These are phyloP conservation scores for Prochilodus magdalenae DNA, from an alignment of 2,113 vertebrate genomes.

Conservation along the genomic window DNA sequence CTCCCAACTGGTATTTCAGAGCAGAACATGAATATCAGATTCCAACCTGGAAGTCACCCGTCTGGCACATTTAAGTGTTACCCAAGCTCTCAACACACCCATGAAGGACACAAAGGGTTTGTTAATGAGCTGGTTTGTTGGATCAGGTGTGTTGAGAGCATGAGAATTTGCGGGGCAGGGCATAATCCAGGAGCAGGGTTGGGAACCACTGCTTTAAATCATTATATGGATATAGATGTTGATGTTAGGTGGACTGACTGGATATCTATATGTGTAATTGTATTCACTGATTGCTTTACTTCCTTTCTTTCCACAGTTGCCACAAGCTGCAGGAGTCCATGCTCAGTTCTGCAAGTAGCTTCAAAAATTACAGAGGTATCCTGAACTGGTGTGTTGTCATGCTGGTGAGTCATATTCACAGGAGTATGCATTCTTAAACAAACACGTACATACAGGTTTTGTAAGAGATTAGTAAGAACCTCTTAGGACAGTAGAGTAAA, in stretches of 20 bases:
- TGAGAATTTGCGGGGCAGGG: no score
- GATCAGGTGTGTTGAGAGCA: no score
- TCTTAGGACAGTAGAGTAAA: background rate
- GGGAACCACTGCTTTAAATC: background rate
- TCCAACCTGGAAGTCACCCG: no score
- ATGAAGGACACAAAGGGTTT: background rate
- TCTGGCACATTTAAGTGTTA: no score
- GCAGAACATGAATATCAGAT: no score
- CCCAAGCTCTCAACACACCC: no score
- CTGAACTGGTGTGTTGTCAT: constrained; percentile 96
- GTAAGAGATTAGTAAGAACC: background rate
- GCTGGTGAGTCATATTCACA: constrained; percentile 83
- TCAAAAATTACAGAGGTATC: constrained; percentile 90
- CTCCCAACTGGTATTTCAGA: no score
- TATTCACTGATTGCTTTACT: constrained; percentile 4
- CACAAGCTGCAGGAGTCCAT: constrained; percentile 86
- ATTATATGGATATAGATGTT: background rate
- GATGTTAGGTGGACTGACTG: background rate
- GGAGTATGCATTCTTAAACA: background rate
- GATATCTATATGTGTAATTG: background rate
- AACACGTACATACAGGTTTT: background rate
- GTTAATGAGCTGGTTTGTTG: no score
- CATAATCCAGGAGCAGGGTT: no score
- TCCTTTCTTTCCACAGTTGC: constrained; percentile 72
- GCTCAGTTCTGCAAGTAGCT: constrained; percentile 88